Percentiles rank a stretch among this genome's conserved stretches.
Evolutionary conservation across 2,113 vertebrate genomes (phyloP).

Genomic region (Seriola quinqueradiata): DNA sequence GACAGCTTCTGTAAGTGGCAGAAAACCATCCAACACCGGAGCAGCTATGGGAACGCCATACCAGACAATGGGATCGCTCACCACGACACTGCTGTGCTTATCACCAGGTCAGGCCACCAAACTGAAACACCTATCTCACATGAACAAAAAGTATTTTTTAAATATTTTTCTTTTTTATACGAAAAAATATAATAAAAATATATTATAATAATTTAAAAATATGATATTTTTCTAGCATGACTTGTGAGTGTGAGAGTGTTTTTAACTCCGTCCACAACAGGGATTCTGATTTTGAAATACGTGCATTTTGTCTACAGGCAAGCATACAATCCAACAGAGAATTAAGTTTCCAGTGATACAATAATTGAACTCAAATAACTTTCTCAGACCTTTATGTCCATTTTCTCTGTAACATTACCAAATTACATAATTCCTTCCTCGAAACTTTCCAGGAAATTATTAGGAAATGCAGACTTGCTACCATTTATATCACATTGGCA

Average conservation of each 20-base stretch:
- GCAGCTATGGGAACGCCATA: conserved; percentile 94
- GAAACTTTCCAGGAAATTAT: conserved; percentile 3
- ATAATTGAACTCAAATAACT: not conserved
- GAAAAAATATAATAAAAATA: no score
- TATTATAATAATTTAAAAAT: no score
- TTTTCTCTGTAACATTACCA: not conserved
- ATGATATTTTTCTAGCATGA: not conserved
- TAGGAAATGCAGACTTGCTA: not conserved
- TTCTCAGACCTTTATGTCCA: not conserved
- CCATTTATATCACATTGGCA: not conserved
- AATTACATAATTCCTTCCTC: not conserved
- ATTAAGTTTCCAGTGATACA: not conserved
- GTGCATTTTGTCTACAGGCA: not conserved
- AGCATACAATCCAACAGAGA: not conserved
- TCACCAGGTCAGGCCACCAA: conserved; percentile 90
- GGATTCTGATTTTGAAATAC: not conserved
- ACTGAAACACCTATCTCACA: not conserved
- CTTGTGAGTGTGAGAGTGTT: not conserved
- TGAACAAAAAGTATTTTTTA: not conserved
- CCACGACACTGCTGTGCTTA: conserved; percentile 96
- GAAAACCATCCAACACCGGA: conserved; percentile 95
- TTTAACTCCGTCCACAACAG: not conserved
- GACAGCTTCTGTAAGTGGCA: conserved; percentile 99
- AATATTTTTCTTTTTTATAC: no score
- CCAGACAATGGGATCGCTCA: conserved; percentile 96